Conservation (phyloP, 2,797 vertebrate species). For the Sylvia borin region DNA sequence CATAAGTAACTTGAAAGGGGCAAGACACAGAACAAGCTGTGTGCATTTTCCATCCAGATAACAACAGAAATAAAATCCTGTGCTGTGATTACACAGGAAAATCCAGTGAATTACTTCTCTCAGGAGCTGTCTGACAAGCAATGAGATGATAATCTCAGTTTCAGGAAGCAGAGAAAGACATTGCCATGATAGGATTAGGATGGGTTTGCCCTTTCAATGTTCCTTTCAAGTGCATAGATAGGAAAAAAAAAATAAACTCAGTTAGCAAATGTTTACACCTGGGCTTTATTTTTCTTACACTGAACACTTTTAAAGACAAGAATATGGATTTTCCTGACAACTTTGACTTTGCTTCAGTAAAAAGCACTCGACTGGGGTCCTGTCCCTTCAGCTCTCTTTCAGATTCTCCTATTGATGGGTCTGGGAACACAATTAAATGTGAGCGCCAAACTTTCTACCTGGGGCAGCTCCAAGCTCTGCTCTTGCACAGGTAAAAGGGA, state of each 20-base stretch:
- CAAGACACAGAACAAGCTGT: neutral
- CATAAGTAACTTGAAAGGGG: neutral
- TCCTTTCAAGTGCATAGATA: neutral
- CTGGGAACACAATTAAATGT: neutral
- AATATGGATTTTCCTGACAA: neutral
- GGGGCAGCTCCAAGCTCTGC: neutral
- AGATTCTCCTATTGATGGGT: neutral
- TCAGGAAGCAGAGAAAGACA: neutral
- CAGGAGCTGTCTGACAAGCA: conserved; percentile 13
- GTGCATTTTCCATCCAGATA: neutral
- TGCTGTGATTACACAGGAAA: conserved; percentile 4
- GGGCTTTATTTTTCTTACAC: neutral
- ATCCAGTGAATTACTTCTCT: conserved; percentile 7
- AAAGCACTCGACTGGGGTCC: neutral
- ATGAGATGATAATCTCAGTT: conserved; percentile 32
- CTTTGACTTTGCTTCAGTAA: neutral
- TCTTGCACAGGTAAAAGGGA: neutral
- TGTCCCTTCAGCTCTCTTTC: neutral
- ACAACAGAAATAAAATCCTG: neutral
- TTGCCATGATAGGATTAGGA: neutral
- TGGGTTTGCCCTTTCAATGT: neutral
- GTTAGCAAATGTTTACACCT: conserved; percentile 1
- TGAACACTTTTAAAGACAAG: neutral
- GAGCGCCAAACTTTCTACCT: neutral
- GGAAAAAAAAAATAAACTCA: neutral